A percentile compares a stretch with the other conserved stretches of the same genome.
Conservation (phyloP, 2,797 vertebrate genomes). For the Hozukius guyotensis region DNA sequence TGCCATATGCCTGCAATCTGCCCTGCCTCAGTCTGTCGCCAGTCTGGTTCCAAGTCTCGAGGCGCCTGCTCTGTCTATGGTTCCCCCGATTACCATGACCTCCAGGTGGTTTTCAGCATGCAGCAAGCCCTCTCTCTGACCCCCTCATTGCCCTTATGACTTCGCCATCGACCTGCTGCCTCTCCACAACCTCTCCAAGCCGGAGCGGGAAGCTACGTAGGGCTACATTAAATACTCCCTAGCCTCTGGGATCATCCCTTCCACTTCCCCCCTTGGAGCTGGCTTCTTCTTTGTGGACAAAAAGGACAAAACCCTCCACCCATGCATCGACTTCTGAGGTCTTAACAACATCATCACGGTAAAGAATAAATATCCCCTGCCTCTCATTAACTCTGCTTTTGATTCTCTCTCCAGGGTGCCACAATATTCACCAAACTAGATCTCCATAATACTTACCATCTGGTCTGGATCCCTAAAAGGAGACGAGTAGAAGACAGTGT, state of each 20-base stretch:
- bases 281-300: neutral
- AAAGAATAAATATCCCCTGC: neutral
- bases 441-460: neutral
- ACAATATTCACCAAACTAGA: neutral
- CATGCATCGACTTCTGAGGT: neutral
- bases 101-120: neutral
- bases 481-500: neutral
- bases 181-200: neutral
- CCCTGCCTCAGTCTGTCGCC: neutral
- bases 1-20: too few relatives aligned
- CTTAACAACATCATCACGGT: neutral
- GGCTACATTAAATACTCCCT: too few relatives aligned
- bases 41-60: neutral
- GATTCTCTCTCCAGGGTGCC: too few relatives aligned
- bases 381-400: neutral
- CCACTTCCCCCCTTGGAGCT: neutral
- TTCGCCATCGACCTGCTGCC: neutral
- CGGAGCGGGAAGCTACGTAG: neutral
- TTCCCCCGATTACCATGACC: neutral
- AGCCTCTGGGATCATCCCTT: neutral
- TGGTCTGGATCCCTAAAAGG: neutral
- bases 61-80: neutral
- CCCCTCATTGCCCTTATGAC: neutral
- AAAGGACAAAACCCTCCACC: neutral
- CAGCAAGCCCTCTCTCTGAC: neutral